Base-by-base conservation (phyloP, 2,797 vertebrate species). In the Kryptolebias ocellatus region DNA sequence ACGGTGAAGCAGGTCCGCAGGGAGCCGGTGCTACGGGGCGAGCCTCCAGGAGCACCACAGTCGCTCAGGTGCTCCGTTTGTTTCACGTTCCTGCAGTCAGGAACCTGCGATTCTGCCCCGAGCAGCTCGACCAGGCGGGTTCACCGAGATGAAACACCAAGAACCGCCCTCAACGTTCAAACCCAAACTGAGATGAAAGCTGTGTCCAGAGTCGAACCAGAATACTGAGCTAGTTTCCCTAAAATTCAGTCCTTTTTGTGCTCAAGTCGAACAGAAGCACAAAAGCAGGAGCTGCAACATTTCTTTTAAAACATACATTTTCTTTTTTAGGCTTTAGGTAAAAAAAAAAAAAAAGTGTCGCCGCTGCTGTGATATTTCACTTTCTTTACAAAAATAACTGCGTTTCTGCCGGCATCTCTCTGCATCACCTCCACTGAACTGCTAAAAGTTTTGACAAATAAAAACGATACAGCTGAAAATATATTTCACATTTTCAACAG, bases 11-110 rank as follows among this genome's bases (percentile, higher is more conserved):
- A 64, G 1, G 7, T 71, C 68, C 28, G 64, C 64, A 56, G 70
- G 12, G 65, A 72, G 72, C 64, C 67, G 66, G 50, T 77, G 45
- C 80, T 69, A 66, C 69, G 72, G 60, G 82, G 58, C 45, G 64
- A 72, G 72, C 70, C 78, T 53, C 16, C 0, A 65, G 83, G 63
- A 77, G 5, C 42, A 0, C 16, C 44, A 0, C 53, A 0, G 28
- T 55, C 5, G 0, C 53, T 42, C 2, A 0, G 24, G 5, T 15
- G 27, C 27, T 2, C 12, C 15, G 2, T 60, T n/a, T 11, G 18
- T 60, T 60, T 37, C 12, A 50, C 15, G 29, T 15, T 49, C 4
- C 31, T 34, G 18, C 17, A 24, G 12, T 42, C 39, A 17, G 46
- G 46, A 46, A 47, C 6, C 17, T 47, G 46, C 17, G n/a, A 8